Base-by-base conservation (phyloP, 2,888 invertebrate genomes). In the Emmelina monodactyla region DNA sequence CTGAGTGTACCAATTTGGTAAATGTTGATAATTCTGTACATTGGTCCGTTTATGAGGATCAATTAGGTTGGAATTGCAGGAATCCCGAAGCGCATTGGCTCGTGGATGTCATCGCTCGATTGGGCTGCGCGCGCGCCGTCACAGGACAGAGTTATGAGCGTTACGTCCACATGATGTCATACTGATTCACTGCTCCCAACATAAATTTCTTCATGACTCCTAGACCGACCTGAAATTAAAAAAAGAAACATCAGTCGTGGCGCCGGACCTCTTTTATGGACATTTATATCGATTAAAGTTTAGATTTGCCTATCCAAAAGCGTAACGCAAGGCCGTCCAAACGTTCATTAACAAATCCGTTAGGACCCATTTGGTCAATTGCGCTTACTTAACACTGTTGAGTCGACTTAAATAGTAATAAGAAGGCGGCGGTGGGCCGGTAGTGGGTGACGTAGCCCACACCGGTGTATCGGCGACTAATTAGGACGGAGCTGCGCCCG, bases 91-190 rank as follows among this genome's bases (percentile, higher is more conserved):
- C 59, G 60, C 53, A 58, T 56, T 50, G 53, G 57, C 55, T 54
- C 57, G 53, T 42, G 62, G 58, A 60, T 71, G 76, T 76, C 76
- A 75, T 71, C 71, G 71, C 76, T 70, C 66, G 65, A 76, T 75
- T 72, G 66, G 70, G 53, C 58, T 71, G 70, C 62, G 65, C 28
- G 7, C 35, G 32, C 30, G 35, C 32, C 16, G 32, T n/a, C 30
- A 30, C 15, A 14, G 31, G 29, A n/a, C 14, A 5, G 42, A 60
- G 54, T 40, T 28, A 12, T 31, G 32, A 15, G 31, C 15, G 4
- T 2, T 3, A 32, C 32, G 36, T 25, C 49, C 57, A 53, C 59
- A 65, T 71, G 72, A 69, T 76, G 72, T 78, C 75, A 76, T 69
- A 67, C 62, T 73, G 75, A 75, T 54, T 73, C 73, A 72, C 62